These are phyloP conservation scores for Drosophila niveifrons DNA, from an alignment of 2,888 invertebrate species.

Conservation along the genomic window DNA sequence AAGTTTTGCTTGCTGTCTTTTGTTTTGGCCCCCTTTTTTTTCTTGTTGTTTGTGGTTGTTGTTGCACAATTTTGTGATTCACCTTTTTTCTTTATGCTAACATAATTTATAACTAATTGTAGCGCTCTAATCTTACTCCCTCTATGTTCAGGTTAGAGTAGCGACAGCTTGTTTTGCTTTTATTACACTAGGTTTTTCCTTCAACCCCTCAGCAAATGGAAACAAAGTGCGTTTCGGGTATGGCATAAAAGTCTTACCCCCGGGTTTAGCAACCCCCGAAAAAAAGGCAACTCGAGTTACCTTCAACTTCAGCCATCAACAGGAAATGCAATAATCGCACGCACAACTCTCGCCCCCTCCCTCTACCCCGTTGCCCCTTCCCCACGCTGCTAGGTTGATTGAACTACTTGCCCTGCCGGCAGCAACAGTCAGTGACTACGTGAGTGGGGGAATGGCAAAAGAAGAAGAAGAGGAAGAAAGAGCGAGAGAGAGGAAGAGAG, in stretches of 20 bases:
- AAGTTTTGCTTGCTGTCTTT: conserved; percentile 13
- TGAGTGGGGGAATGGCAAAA: not conserved
- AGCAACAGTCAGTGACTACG: not conserved
- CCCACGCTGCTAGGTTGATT: conserved; percentile 12
- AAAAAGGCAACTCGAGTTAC: conserved; percentile 6
- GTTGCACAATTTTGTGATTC: conserved; percentile 36
- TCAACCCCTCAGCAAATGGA: conserved; percentile 36
- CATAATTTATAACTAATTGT: conserved; percentile 71
- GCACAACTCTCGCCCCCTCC: conserved; percentile 42
- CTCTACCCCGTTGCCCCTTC: not conserved
- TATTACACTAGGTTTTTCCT: conserved; percentile 30
- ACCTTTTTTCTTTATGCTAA: conserved; percentile 38
- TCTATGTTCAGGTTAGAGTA: not conserved
- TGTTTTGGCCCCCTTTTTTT: conserved; percentile 13
- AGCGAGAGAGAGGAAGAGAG: not conserved
- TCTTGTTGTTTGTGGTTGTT: not conserved
- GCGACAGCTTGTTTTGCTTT: conserved; percentile 33
- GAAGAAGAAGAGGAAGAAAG: not conserved
- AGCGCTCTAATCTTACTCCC: conserved; percentile 23
- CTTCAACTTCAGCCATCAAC: conserved; percentile 41
- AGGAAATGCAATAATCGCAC: conserved; percentile 76
- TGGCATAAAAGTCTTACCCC: conserved; percentile 6
- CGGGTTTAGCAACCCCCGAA: conserved; percentile 33
- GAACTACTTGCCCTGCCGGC: conserved; percentile 45
- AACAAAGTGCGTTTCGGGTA: conserved; percentile 68